Base-by-base conservation (phyloP, 2,113 vertebrate genomes). In the Odontophorus gujanensis region DNA sequence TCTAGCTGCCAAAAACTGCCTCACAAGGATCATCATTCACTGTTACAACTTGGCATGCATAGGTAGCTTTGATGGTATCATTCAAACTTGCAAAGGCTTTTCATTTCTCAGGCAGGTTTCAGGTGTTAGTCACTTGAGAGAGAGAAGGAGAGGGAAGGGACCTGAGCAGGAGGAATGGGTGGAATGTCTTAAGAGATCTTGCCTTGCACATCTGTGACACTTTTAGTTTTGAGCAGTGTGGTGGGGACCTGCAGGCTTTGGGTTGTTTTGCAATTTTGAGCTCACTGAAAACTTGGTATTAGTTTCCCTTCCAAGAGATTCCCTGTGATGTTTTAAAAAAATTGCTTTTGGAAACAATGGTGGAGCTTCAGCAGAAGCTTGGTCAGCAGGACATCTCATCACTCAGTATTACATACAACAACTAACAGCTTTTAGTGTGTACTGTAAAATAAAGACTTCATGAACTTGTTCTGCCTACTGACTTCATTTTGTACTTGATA, bases 21-120 rank as follows among this genome's bases (percentile, higher is more conserved):
- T 45, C n/a, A 6, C 34, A n/a, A 92, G 18, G 48, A 30, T 11
- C 18, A 28, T 15, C 26, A 36, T 13, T 3, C 66, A 8, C 11
- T 51, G 28, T 36, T 47, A 11, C 14, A 45, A 3, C 32, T 47
- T 25, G 3, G 0, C 0, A 7, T 47, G 11, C 8, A 1, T n/a
- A 20, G 8, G 1, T 32, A n/a, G 21, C 43, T n/a, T 68, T 11
- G 43, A 47, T n/a, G 34, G 16, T 1, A 36, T 16, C 21, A 28
- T 61, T 73, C 43, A 42, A 0, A 45, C 25, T 38, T 32, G 11
- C 71, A 71, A 36, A 15, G 19, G 30, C n/a, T 81, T 69, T n/a
- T 72, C 25, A 25, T 57, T 80, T 57, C 21, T 38, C 4, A 50
- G 42, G 32, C 15, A 43, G 36, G 20, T 51, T 75, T 55, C 59